Evolutionary conservation across 2,797 vertebrate genomes (phyloP).

Genomic region (Sebastes umbrosus): DNA sequence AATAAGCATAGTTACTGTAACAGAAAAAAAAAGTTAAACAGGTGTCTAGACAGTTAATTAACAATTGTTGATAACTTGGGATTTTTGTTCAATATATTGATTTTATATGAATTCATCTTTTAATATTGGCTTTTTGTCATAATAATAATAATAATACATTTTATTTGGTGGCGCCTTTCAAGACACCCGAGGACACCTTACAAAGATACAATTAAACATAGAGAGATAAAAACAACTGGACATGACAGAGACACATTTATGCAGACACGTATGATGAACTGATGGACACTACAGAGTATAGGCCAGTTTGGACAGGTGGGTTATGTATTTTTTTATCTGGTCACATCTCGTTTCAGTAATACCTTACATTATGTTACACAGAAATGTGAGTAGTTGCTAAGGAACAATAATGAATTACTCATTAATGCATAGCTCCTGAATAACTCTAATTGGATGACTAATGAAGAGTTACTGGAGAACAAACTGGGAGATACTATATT

Average conservation of each 20-base stretch:
- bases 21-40: not conserved
- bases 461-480: not conserved
- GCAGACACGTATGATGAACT: too few species aligned
- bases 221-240: too few species aligned
- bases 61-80: not conserved
- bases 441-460: not conserved
- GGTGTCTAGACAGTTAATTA: not conserved
- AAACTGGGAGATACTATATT: too few species aligned
- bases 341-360: not conserved
- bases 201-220: too few species aligned
- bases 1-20: not conserved
- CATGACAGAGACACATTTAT: too few species aligned
- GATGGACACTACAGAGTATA: too few species aligned
- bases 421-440: too few species aligned
- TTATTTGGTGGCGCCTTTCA: too few species aligned
- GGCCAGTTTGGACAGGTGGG: too few species aligned
- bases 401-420: not conserved
- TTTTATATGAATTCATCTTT: not conserved
- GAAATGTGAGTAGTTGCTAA: not conserved
- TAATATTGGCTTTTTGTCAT: not conserved
- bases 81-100: not conserved
- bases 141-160: too few species aligned
- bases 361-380: too few species aligned
- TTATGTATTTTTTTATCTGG: not conserved
- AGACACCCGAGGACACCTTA: too few species aligned